These are phyloP conservation scores for Phaedon cochleariae DNA, from an alignment of 2,888 invertebrate genomes.

Conservation along the genomic window DNA sequence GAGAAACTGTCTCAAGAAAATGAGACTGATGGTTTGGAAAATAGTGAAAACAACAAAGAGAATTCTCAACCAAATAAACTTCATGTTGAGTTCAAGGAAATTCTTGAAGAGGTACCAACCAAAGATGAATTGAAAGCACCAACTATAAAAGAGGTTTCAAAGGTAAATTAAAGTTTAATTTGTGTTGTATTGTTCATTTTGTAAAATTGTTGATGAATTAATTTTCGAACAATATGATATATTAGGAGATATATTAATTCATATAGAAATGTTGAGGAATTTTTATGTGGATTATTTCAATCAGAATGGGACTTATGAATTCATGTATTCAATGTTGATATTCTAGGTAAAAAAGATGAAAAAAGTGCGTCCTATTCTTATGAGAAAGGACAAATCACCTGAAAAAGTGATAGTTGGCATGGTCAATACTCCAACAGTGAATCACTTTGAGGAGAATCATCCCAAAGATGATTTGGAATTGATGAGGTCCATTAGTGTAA, in stretches of 20 bases:
- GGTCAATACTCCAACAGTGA: slow-evolving; percentile 64
- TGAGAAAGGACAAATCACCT: slow-evolving; percentile 75
- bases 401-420: slow-evolving; percentile 64
- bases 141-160: slow-evolving; percentile 49
- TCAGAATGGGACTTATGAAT: too few relatives aligned
- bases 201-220: too few relatives aligned
- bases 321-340: slow-evolving; percentile 26
- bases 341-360: slow-evolving; percentile 69
- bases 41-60: slow-evolving; percentile 47
- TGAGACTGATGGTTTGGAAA: slow-evolving; percentile 35
- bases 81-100: slow-evolving; percentile 77
- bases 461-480: slow-evolving; percentile 82
- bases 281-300: not conserved
- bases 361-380: slow-evolving; percentile 78
- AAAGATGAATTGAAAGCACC: slow-evolving; percentile 39
- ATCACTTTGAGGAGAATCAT: slow-evolving; percentile 80
- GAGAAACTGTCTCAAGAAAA: slow-evolving; percentile 29
- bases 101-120: slow-evolving; percentile 55
- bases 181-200: not conserved
- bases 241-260: too few relatives aligned
- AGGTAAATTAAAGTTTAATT: too few relatives aligned
- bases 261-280: too few relatives aligned
- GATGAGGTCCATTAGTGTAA: slow-evolving; percentile 63
- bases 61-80: slow-evolving; percentile 46
- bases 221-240: too few relatives aligned